Evolutionary conservation across 2,888 invertebrate genomes (phyloP).

Genomic region (Rapana venosa): DNA sequence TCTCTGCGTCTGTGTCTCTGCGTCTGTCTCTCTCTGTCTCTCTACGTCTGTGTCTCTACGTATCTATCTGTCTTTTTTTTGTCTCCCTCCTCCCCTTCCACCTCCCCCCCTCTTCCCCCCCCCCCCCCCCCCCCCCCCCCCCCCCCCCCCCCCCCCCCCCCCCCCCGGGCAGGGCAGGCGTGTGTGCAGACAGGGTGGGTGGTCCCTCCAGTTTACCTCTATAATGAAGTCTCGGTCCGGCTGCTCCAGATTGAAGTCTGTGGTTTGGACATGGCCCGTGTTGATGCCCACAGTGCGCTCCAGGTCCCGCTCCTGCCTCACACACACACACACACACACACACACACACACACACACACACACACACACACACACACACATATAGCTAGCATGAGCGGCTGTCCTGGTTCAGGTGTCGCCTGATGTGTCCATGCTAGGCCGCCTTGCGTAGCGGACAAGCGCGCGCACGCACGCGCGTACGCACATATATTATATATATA

Average conservation of each 20-base stretch:
- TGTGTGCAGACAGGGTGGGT: constrained; percentile 54
- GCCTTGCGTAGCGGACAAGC: no score
- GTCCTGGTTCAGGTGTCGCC: no score
- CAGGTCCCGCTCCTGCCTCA: constrained; percentile 65
- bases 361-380: neutral
- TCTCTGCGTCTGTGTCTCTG: no score
- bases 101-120: constrained; percentile 75
- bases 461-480: neutral
- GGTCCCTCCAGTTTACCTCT: constrained; percentile 65
- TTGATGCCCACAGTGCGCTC: constrained; percentile 76
- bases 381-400: no score
- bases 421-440: no score
- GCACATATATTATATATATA: neutral
- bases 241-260: constrained; percentile 72
- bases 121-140: constrained; percentile 67
- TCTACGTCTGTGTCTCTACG: no score
- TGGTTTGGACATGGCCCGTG: constrained; percentile 75
- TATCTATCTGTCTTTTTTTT: neutral
- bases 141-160: no score
- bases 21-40: no score
- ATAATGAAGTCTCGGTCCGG: constrained; percentile 73
- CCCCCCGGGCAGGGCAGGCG: constrained; percentile 75
- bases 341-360: neutral
- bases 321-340: neutral
- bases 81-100: constrained; percentile 67